These are phyloP conservation scores for Climacteris rufus DNA, from an alignment of 2,113 vertebrate species.

Conservation along the genomic window DNA sequence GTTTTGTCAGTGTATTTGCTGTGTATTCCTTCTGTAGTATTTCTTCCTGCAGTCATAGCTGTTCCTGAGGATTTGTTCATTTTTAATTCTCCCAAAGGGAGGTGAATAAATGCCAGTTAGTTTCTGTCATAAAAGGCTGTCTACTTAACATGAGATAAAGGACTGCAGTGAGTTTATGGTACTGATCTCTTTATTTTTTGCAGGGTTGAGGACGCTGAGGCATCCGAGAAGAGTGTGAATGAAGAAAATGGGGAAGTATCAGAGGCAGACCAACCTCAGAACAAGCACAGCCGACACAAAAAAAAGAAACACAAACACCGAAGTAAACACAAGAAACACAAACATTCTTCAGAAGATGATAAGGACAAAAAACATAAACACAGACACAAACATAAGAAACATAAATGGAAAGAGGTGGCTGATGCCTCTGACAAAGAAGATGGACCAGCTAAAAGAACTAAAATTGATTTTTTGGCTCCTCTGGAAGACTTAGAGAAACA, in stretches of 20 bases:
- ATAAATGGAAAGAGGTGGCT: slow-evolving; percentile 87
- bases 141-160: background rate
- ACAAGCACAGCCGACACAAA: slow-evolving; percentile 93
- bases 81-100: background rate
- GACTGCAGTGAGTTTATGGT: background rate
- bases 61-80: background rate
- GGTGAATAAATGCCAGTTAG: background rate
- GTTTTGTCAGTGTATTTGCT: background rate
- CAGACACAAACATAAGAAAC: slow-evolving; percentile 97
- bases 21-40: accelerated
- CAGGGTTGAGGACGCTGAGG: slow-evolving; percentile 88
- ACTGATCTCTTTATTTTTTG: slow-evolving; percentile 21
- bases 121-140: background rate
- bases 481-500: slow-evolving; percentile 98
- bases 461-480: slow-evolving; percentile 92
- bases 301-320: slow-evolving; percentile 99
- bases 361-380: slow-evolving; percentile 94
- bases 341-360: slow-evolving; percentile 91
- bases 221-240: slow-evolving; percentile 85
- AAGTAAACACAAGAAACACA: slow-evolving; percentile 98
- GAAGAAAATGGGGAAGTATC: slow-evolving; percentile 95
- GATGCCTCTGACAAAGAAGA: slow-evolving; percentile 79
- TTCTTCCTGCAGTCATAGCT: background rate
- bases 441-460: slow-evolving; percentile 87
- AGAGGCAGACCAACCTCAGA: slow-evolving; percentile 82